Percentiles rank a stretch among this genome's conserved stretches.
Conservation (phyloP, 2,113 vertebrate genomes). For the Lophotis ruficrista region DNA sequence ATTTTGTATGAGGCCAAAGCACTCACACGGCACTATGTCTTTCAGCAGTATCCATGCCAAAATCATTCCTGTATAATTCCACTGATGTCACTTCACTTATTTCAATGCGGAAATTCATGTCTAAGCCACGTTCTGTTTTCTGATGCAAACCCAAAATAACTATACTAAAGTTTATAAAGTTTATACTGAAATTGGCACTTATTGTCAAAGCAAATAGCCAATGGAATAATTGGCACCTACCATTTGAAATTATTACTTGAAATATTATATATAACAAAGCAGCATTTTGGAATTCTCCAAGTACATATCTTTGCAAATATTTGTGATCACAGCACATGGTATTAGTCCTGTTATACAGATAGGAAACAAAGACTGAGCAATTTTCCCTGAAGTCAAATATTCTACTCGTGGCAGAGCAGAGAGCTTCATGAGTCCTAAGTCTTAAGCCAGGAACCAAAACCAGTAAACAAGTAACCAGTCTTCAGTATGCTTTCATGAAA, state of each 20-base stretch:
- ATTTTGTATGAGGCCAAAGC: conserved; percentile 68
- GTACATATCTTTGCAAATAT: background rate
- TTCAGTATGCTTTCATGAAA: conserved; percentile 37
- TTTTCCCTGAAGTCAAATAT: conserved; percentile 14
- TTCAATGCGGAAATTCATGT: conserved; percentile 62
- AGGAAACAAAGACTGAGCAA: conserved; percentile 16
- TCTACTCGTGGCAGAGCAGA: background rate
- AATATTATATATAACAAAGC: background rate
- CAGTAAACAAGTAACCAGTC: background rate
- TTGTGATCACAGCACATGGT: background rate
- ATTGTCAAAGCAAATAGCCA: conserved; percentile 3
- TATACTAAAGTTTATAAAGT: conserved; percentile 29
- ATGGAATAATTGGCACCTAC: conserved; percentile 20
- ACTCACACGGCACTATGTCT: conserved; percentile 64
- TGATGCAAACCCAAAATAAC: conserved; percentile 52
- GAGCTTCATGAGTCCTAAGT: background rate
- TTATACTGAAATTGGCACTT: background rate
- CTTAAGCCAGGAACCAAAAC: background rate
- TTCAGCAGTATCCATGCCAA: conserved; percentile 63
- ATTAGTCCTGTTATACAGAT: background rate
- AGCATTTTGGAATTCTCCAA: background rate
- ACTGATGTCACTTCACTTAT: conserved; percentile 67
- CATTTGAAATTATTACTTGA: conserved; percentile 11
- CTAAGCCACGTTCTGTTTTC: conserved; percentile 57
- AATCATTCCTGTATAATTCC: conserved; percentile 71